Evolutionary conservation across 1,140 invertebrate genomes (phyloP).

Genomic region (Drosophila busckii): DNA sequence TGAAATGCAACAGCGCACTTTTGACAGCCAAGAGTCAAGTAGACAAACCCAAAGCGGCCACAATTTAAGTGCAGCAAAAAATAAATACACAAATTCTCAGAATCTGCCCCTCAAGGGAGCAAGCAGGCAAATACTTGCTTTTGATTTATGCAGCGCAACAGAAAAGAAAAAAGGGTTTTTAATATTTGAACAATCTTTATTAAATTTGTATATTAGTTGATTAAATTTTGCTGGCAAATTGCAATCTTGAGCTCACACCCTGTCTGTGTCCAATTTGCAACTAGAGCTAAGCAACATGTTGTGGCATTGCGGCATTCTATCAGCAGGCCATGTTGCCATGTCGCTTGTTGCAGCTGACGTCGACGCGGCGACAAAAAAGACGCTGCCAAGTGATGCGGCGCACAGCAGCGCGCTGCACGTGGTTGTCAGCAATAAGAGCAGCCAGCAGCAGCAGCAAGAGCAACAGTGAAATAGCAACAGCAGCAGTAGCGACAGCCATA

Average conservation of each 20-base stretch:
- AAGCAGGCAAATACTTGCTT: too few relatives aligned
- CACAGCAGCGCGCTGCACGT: conserved; percentile 52
- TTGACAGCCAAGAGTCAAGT: conserved; percentile 5
- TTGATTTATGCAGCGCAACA: too few relatives aligned
- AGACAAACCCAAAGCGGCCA: not conserved
- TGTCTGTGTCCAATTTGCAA: too few relatives aligned
- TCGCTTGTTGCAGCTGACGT: conserved; percentile 59
- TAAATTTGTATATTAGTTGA: too few relatives aligned
- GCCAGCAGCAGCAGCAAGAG: conserved; percentile 6
- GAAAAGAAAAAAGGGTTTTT: too few relatives aligned
- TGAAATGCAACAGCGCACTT: conserved; percentile 6
- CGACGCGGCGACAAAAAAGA: conserved; percentile 72
- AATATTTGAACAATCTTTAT: too few relatives aligned
- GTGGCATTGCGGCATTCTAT: conserved; percentile 31
- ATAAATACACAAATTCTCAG: too few relatives aligned
- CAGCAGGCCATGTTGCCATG: conserved; percentile 35
- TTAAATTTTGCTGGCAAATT: too few relatives aligned
- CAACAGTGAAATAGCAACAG: not conserved
- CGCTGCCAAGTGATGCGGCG: conserved; percentile 72
- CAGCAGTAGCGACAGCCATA: not conserved
- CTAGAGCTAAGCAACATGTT: conserved; percentile 4
- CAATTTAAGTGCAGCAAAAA: not conserved
- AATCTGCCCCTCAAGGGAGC: too few relatives aligned
- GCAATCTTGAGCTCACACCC: too few relatives aligned
- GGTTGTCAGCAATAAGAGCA: conserved; percentile 8